Evolutionary conservation across 1,140 invertebrate genomes (phyloP).

Genomic region (Drosophila trapezifrons): DNA sequence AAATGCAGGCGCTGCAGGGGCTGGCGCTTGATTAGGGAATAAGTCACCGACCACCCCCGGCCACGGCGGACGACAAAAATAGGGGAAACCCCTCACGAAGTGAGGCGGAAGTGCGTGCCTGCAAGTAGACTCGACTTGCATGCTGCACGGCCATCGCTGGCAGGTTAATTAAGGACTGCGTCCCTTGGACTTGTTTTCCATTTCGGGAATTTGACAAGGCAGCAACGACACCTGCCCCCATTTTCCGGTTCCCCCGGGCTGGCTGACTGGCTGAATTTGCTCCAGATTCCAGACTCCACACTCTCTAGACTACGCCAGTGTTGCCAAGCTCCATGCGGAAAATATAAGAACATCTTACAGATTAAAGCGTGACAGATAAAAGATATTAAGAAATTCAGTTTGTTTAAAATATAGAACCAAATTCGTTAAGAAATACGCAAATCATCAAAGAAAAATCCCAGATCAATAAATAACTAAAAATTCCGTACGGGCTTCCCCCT

Average conservation of each 20-base stretch:
- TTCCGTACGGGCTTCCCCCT: neutral
- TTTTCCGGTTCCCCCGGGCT: neutral
- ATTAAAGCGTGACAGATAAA: no score
- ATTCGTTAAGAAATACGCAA: neutral
- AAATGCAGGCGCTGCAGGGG: constrained; percentile 17
- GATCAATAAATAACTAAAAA: neutral
- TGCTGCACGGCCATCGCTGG: constrained; percentile 25
- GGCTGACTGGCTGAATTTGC: neutral
- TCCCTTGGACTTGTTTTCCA: constrained; percentile 5
- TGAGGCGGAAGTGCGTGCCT: constrained; percentile 28
- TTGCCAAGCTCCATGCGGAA: no score
- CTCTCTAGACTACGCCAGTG: no score
- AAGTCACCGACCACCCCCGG: constrained; percentile 18
- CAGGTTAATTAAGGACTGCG: constrained; percentile 26
- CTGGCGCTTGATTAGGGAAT: constrained; percentile 33
- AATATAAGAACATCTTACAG: no score
- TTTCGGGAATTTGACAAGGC: constrained; percentile 6
- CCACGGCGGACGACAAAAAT: neutral
- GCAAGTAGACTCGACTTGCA: constrained; percentile 2
- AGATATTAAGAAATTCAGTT: no score
- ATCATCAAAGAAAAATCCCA: neutral
- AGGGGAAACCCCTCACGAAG: neutral
- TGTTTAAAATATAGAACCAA: no score
- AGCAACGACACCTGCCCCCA: constrained; percentile 10
- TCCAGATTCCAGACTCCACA: neutral